Conservation (phyloP, 2,113 vertebrate genomes). For the Stegostoma tigrinum region DNA sequence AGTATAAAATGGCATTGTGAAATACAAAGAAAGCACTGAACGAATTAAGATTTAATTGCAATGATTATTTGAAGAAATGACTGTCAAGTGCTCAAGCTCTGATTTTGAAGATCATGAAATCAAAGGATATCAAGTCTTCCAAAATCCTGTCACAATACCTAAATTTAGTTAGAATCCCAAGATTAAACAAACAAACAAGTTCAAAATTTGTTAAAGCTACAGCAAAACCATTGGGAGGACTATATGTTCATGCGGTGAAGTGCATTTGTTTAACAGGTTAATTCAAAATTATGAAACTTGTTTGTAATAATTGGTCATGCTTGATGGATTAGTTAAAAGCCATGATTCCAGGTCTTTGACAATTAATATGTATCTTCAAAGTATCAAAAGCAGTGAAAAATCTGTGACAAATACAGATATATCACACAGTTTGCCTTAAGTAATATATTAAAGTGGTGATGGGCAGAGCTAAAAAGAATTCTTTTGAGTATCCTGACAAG, state of each 20-base stretch:
- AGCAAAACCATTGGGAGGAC: not conserved
- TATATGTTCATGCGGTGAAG: not conserved
- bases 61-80: not conserved
- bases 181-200: not conserved
- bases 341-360: not conserved
- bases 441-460: not conserved
- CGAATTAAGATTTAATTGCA: not conserved
- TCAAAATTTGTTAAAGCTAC: not conserved
- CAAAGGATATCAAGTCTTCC: not conserved
- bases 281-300: not conserved
- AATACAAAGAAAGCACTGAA: slow-evolving; percentile 30
- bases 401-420: not conserved
- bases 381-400: not conserved
- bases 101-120: not conserved
- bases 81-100: not conserved
- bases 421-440: not conserved
- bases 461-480: not conserved
- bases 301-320: not conserved
- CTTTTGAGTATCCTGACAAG: not conserved
- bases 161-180: not conserved
- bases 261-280: not conserved
- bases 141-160: not conserved
- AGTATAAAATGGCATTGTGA: not conserved
- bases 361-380: not conserved
- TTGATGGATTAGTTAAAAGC: not conserved